phyloP scores from a whole-genome alignment of 1,140 invertebrate genomes.

The Sipha flava region DNA sequence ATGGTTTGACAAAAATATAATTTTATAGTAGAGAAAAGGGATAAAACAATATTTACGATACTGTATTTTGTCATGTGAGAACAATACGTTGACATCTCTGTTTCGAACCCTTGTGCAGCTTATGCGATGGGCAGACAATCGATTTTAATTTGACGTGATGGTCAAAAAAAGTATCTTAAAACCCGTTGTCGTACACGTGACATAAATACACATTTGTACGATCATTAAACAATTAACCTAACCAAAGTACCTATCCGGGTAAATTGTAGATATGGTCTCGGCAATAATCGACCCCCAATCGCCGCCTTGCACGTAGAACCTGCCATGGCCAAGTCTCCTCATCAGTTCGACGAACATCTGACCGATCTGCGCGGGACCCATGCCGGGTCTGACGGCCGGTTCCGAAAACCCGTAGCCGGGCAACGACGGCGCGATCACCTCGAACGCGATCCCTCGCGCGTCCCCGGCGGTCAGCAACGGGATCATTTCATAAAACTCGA shows the following conservation, averaged over 20 bases:
- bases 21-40: too few relatives aligned
- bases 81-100: too few relatives aligned
- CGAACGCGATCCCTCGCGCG: constrained; percentile 60
- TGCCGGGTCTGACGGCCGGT: constrained; percentile 52
- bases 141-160: too few relatives aligned
- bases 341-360: constrained; percentile 75
- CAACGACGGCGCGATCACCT: constrained; percentile 68
- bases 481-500: constrained; percentile 77
- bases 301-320: constrained; percentile 76
- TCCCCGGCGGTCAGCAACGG: constrained; percentile 55
- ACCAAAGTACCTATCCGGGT: constrained; percentile 54
- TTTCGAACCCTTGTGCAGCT: too few relatives aligned
- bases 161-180: too few relatives aligned
- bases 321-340: constrained; percentile 62
- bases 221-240: too few relatives aligned
- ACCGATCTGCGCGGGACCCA: constrained; percentile 55
- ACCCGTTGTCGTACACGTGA: too few relatives aligned
- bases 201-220: too few relatives aligned
- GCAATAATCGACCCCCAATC: constrained; percentile 68
- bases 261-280: constrained; percentile 54
- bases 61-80: too few relatives aligned
- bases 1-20: too few relatives aligned
- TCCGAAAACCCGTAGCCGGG: constrained; percentile 81
- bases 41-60: too few relatives aligned
- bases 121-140: too few relatives aligned